A percentile compares a stretch with the other conserved stretches of the same genome.
phyloP scores from a whole-genome alignment of 2,888 invertebrate species.

The Monoplex corrugatus region DNA sequence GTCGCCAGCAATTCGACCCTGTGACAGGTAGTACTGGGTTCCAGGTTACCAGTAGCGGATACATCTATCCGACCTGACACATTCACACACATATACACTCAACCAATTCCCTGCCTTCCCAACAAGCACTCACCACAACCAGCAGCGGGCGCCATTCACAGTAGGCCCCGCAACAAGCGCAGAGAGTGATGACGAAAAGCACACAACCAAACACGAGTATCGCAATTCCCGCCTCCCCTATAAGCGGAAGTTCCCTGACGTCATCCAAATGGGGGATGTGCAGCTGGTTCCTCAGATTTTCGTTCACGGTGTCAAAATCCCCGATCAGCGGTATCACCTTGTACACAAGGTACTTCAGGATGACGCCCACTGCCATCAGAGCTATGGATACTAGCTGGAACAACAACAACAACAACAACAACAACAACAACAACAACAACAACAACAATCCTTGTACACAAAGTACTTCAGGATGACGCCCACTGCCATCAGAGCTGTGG shows the following conservation, averaged over 20 bases:
- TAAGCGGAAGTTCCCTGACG: background rate
- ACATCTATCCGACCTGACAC: no score
- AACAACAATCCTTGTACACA: no score
- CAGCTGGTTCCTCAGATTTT: background rate
- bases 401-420: no score
- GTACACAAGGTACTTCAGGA: constrained; percentile 45
- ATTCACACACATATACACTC: no score
- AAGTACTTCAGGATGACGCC: no score
- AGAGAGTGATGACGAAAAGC: constrained; percentile 94
- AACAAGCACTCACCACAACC: constrained; percentile 50
- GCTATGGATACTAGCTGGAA: constrained; percentile 45
- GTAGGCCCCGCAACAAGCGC: constrained; percentile 95
- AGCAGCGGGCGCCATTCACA: constrained; percentile 54
- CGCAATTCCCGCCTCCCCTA: constrained; percentile 26
- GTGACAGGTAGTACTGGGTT: no score
- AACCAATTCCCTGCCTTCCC: no score
- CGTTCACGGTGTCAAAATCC: background rate
- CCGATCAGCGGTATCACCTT: constrained; percentile 12
- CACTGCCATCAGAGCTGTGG: no score
- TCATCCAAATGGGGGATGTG: background rate
- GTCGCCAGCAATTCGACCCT: no score
- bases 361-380: constrained; percentile 37
- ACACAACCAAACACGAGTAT: constrained; percentile 92
- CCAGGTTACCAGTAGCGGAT: no score
- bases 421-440: no score